Evolutionary conservation across 2,888 invertebrate species (phyloP).

Genomic region (Apamea crenata): DNA sequence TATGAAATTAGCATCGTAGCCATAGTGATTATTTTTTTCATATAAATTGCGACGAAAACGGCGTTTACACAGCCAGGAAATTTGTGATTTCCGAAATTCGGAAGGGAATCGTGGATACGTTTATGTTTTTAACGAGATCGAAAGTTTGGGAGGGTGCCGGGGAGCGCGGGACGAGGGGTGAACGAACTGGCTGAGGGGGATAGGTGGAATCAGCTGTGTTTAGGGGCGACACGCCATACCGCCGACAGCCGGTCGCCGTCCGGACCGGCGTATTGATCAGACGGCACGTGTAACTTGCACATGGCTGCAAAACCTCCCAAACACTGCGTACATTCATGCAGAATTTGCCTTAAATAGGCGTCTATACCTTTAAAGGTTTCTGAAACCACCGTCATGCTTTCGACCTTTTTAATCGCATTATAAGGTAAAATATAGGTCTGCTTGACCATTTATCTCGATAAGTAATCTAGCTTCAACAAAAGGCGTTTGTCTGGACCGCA

Average conservation of each 20-base stretch:
- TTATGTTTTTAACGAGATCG: conserved; percentile 75
- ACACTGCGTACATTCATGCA: conserved; percentile 47
- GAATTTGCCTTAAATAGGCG: conserved; percentile 34
- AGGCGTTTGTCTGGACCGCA: conserved; percentile 58
- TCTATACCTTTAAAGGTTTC: conserved; percentile 54
- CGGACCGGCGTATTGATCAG: conserved; percentile 89
- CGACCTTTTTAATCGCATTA: conserved; percentile 67
- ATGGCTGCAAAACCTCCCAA: conserved; percentile 74
- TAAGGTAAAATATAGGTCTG: conserved; percentile 55
- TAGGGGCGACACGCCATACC: conserved; percentile 86
- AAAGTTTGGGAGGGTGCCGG: conserved; percentile 79
- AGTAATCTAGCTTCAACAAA: conserved; percentile 61
- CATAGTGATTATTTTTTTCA: conserved; percentile 75
- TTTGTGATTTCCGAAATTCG: conserved; percentile 66
- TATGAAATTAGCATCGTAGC: conserved; percentile 64
- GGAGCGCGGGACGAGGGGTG: conserved; percentile 81
- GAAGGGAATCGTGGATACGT: conserved; percentile 67
- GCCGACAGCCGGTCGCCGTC: conserved; percentile 87
- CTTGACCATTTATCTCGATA: conserved; percentile 62
- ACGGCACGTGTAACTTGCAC: conserved; percentile 76
- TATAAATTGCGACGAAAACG: conserved; percentile 34
- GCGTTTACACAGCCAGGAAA: conserved; percentile 42
- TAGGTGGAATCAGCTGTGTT: conserved; percentile 88
- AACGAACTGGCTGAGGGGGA: conserved; percentile 82
- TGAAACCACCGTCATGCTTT: conserved; percentile 46